A percentile compares a stretch with the other conserved stretches of the same genome.
Evolutionary conservation across 1,140 invertebrate genomes (phyloP).

Genomic region (Drosophila lini): DNA sequence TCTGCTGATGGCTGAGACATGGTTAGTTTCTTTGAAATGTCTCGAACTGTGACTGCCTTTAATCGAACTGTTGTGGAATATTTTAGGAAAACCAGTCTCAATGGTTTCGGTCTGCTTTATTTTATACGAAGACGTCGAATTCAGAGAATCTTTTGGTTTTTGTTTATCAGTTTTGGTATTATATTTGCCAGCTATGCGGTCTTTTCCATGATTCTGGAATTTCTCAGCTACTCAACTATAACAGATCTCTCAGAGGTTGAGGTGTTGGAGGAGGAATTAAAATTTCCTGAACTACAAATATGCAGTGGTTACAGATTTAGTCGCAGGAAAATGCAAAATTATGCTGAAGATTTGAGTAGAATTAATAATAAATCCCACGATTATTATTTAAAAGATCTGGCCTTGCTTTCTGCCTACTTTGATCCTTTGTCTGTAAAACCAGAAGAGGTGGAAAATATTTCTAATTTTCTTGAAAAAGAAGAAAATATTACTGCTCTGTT

Average conservation of each 20-base stretch:
- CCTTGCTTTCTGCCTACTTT: constrained; percentile 34
- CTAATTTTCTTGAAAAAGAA: neutral
- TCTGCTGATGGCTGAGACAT: neutral
- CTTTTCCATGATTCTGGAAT: constrained; percentile 38
- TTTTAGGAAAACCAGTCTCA: constrained; percentile 67
- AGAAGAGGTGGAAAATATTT: constrained; percentile 4
- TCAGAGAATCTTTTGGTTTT: constrained; percentile 64
- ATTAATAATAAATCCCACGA: neutral
- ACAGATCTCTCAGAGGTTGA: constrained; percentile 31
- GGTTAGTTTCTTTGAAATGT: constrained; percentile 44
- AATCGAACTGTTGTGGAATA: constrained; percentile 61
- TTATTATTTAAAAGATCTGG: constrained; percentile 30
- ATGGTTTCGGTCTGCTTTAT: constrained; percentile 65
- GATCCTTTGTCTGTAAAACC: constrained; percentile 19
- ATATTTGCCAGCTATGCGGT: constrained; percentile 48
- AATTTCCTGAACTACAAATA: constrained; percentile 34
- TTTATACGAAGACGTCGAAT: constrained; percentile 57
- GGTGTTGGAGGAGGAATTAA: neutral
- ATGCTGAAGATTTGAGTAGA: constrained; percentile 13
- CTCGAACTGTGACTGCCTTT: constrained; percentile 38
- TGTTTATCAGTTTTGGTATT: constrained; percentile 55
- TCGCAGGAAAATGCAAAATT: constrained; percentile 13
- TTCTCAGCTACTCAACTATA: constrained; percentile 49
- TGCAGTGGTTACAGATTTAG: constrained; percentile 63
- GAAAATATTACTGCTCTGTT: constrained; percentile 30